Conservation (phyloP, 2,888 invertebrate genomes). For the Melieria omissa region DNA sequence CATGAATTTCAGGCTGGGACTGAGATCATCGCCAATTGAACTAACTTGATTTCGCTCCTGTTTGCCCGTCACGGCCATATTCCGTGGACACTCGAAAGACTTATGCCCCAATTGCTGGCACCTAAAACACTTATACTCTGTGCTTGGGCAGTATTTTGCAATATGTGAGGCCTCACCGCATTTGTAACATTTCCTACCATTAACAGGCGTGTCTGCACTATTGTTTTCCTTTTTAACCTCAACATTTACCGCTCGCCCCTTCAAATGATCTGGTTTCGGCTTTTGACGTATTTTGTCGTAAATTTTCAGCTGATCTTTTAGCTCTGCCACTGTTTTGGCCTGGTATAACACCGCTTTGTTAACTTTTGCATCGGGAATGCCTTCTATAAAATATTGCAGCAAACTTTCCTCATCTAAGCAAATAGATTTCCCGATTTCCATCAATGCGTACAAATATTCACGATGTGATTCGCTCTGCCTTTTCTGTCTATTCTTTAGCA, state of each 20-base stretch:
- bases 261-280: not conserved
- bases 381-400: too few species aligned
- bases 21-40: constrained; percentile 12
- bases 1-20: constrained; percentile 3
- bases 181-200: not conserved
- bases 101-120: constrained; percentile 20
- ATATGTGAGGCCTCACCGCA: constrained; percentile 6
- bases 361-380: too few species aligned
- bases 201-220: too few species aligned
- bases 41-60: not conserved
- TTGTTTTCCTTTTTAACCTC: not conserved
- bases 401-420: constrained; percentile 25
- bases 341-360: too few species aligned
- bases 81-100: constrained; percentile 16
- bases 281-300: too few species aligned
- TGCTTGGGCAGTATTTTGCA: constrained; percentile 16
- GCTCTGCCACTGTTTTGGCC: too few species aligned
- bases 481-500: constrained; percentile 31
- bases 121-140: constrained; percentile 18
- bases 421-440: constrained; percentile 23
- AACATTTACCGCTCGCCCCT: not conserved
- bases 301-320: too few species aligned
- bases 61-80: not conserved
- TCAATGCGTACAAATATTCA: constrained; percentile 28
- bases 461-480: constrained; percentile 21